Conservation (phyloP, 1,140 invertebrate genomes). For the Nephila pilipes region DNA sequence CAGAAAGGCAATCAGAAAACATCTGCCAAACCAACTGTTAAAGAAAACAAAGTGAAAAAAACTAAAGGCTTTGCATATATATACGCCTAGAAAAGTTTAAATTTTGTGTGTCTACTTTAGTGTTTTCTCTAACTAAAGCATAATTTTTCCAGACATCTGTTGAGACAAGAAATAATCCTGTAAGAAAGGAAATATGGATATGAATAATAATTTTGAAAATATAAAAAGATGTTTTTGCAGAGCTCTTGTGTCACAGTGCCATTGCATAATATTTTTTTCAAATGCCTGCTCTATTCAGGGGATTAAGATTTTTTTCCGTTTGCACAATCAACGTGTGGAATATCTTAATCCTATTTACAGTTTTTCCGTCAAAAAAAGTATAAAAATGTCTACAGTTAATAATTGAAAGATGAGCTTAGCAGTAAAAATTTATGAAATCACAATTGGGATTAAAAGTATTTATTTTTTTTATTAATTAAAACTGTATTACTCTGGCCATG, state of each 20-base stretch:
- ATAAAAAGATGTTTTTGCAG: neutral
- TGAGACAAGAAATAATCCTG: neutral
- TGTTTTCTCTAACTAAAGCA: neutral
- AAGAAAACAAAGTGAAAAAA: neutral
- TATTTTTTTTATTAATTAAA: no score
- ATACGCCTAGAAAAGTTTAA: neutral
- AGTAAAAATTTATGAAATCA: no score
- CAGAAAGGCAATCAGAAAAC: neutral
- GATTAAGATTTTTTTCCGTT: no score
- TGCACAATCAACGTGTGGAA: no score
- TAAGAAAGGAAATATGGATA: neutral
- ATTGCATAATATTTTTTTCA: no score
- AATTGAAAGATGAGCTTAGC: no score
- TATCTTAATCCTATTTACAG: no score
- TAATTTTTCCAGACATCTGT: constrained; percentile 49
- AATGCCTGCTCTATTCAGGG: no score
- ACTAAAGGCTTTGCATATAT: constrained; percentile 10
- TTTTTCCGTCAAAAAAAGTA: no score
- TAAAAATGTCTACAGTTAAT: neutral
- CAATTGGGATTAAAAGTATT: no score
- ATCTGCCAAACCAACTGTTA: constrained; percentile 31
- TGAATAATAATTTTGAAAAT: neutral
- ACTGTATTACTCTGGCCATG: no score
- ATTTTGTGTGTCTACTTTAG: neutral
- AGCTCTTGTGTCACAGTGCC: neutral